Conservation (phyloP, 1,140 invertebrate species). For the Lasaia peninsularis region DNA sequence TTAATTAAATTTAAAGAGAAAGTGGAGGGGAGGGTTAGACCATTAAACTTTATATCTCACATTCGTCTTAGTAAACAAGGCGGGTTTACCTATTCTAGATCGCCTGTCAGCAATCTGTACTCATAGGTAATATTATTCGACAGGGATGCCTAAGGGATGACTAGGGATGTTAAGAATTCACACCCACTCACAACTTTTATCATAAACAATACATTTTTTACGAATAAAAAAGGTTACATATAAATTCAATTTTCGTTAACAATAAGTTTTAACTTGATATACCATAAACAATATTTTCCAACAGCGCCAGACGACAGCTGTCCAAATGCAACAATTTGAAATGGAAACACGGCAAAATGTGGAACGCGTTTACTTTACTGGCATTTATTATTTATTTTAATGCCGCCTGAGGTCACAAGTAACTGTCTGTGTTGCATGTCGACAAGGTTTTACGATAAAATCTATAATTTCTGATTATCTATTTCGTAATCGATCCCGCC, state of each 20-base stretch:
- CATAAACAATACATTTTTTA: too few relatives aligned
- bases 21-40: too few relatives aligned
- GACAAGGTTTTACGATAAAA: slow-evolving; percentile 34
- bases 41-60: too few relatives aligned
- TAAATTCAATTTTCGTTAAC: neutral
- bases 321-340: slow-evolving; percentile 31
- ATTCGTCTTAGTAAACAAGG: too few relatives aligned
- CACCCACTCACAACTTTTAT: too few relatives aligned
- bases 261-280: neutral
- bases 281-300: slow-evolving; percentile 20
- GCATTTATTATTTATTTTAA: slow-evolving; percentile 38
- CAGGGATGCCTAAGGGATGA: too few relatives aligned
- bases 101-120: too few relatives aligned
- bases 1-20: too few relatives aligned
- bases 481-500: slow-evolving; percentile 30
- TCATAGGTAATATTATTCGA: too few relatives aligned
- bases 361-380: slow-evolving; percentile 34
- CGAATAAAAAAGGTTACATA: too few relatives aligned
- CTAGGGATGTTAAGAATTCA: too few relatives aligned
- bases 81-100: too few relatives aligned
- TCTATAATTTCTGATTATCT: slow-evolving; percentile 31
- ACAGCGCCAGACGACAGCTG: slow-evolving; percentile 36
- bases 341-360: slow-evolving; percentile 32
- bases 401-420: slow-evolving; percentile 30
- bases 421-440: slow-evolving; percentile 30